phyloP scores from a whole-genome alignment of 30 jellyfish, hydroid and myxozoan genomes.

The Hydra vulgaris region DNA sequence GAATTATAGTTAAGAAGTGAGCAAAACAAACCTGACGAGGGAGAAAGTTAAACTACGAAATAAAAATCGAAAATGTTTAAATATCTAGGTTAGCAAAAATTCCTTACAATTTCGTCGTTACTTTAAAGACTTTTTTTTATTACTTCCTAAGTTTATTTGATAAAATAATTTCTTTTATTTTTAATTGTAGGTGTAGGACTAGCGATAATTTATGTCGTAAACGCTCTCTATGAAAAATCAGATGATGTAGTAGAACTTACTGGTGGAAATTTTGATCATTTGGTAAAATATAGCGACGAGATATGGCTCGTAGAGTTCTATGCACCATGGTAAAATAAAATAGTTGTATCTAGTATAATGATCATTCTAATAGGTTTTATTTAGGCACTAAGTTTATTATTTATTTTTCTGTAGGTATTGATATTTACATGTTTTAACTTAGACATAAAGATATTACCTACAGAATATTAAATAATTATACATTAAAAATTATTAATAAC shows the following conservation, averaged over 20 bases:
- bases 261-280: constrained; percentile 60
- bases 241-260: constrained; percentile 78
- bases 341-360: neutral
- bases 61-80: neutral
- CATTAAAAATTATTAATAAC: too few species aligned
- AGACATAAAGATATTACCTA: too few species aligned
- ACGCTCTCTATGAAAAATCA: constrained; percentile 37
- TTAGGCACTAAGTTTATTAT: too few species aligned
- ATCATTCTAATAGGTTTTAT: too few species aligned
- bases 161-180: too few species aligned
- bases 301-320: constrained; percentile 88
- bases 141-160: neutral
- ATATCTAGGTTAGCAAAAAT: neutral
- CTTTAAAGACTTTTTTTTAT: neutral
- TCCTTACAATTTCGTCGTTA: too few species aligned
- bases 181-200: neutral
- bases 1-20: neutral
- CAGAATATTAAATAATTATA: too few species aligned
- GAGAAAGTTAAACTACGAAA: neutral
- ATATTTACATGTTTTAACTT: too few species aligned
- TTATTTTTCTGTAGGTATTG: too few species aligned
- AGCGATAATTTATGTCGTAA: neutral
- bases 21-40: neutral
- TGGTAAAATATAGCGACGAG: constrained; percentile 74
- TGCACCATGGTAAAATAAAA: constrained; percentile 79